A percentile compares a stretch with the other conserved stretches of the same genome.
Conservation (phyloP, 1,140 invertebrate genomes). For the Aricia agestis region DNA sequence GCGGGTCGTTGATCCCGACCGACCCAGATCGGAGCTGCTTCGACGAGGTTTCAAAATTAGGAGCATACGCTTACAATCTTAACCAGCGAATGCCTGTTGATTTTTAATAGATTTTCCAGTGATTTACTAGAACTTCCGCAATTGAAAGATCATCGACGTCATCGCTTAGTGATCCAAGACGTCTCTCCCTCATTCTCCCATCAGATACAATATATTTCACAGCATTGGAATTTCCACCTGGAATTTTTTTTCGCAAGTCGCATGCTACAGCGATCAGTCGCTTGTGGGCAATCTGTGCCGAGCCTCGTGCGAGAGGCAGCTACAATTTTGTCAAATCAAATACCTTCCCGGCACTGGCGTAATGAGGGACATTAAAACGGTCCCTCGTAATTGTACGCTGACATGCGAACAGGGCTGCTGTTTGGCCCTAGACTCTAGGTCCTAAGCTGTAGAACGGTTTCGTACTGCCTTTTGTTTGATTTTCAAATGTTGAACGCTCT, state of each 20-base stretch:
- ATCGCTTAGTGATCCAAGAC: no score
- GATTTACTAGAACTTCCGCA: no score
- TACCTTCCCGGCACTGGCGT: slow-evolving; percentile 23
- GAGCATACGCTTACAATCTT: neutral
- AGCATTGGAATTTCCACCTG: no score
- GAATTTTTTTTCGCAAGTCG: neutral
- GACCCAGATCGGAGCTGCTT: slow-evolving; percentile 25
- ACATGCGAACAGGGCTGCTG: slow-evolving; percentile 33
- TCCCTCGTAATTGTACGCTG: slow-evolving; percentile 35
- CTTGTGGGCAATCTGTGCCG: neutral
- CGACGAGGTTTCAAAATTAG: slow-evolving; percentile 27
- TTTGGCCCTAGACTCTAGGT: no score
- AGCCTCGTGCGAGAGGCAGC: slow-evolving; percentile 23
- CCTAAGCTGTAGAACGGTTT: no score
- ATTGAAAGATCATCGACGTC: no score
- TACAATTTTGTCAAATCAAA: slow-evolving; percentile 38
- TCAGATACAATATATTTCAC: no score
- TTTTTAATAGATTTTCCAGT: no score
- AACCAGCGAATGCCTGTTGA: neutral
- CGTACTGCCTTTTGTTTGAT: no score
- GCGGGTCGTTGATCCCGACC: slow-evolving; percentile 24
- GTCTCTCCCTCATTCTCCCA: no score
- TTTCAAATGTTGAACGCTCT: no score
- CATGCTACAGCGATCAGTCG: neutral
- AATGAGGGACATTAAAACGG: slow-evolving; percentile 39